These are phyloP conservation scores for Salticus scenicus DNA, from an alignment of 2,888 invertebrate species.

Conservation along the genomic window DNA sequence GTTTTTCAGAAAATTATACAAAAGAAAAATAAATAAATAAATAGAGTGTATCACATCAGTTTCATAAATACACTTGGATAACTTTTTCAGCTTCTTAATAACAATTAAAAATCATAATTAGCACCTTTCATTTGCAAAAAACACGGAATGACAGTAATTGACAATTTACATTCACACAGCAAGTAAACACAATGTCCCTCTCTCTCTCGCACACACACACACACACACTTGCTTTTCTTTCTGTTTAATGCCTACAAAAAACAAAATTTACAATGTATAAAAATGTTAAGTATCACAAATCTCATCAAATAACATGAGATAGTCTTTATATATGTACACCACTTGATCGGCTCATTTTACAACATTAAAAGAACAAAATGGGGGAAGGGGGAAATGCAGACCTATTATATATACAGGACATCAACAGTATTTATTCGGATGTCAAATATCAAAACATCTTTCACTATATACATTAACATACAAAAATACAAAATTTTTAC, in stretches of 20 bases:
- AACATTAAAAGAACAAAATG: neutral
- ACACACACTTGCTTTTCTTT: neutral
- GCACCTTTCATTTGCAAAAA: slow-evolving; percentile 51
- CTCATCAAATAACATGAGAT: neutral
- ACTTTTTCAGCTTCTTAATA: neutral
- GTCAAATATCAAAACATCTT: slow-evolving; percentile 55
- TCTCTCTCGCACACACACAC: too few relatives aligned
- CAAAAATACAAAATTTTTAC: slow-evolving; percentile 68
- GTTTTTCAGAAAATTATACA: too few relatives aligned
- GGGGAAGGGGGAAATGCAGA: slow-evolving; percentile 23
- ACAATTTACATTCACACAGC: neutral
- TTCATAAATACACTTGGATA: neutral
- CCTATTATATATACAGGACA: slow-evolving; percentile 52
- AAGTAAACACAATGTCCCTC: too few relatives aligned
- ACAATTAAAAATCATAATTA: slow-evolving; percentile 32
- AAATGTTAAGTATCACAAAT: slow-evolving; percentile 66
- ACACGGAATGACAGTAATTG: slow-evolving; percentile 27
- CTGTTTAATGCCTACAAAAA: slow-evolving; percentile 52
- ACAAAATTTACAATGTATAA: slow-evolving; percentile 35
- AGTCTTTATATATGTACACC: slow-evolving; percentile 15
- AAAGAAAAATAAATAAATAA: too few relatives aligned
- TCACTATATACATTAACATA: slow-evolving; percentile 63
- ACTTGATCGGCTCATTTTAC: neutral
- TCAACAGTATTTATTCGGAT: slow-evolving; percentile 38
- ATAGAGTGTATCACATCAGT: neutral